Evolutionary conservation across 2,888 invertebrate genomes (phyloP).

Genomic region (Colostygia pectinataria): DNA sequence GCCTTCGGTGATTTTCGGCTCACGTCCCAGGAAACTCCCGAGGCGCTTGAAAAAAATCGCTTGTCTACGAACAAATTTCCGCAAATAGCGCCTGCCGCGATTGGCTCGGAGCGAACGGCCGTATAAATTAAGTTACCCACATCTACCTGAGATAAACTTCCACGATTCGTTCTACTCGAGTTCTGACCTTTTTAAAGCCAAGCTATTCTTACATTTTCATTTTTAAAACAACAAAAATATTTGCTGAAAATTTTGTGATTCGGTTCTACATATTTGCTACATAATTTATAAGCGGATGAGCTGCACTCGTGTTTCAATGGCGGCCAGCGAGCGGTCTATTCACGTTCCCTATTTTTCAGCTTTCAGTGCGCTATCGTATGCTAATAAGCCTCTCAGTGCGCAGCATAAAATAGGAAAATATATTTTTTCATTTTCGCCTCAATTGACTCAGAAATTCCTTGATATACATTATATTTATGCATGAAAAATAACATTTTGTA

Average conservation of each 20-base stretch:
- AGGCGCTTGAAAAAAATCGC: conserved; percentile 57
- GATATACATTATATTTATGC: neutral
- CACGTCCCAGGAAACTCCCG: conserved; percentile 51
- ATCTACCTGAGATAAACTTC: conserved; percentile 55
- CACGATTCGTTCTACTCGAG: conserved; percentile 40
- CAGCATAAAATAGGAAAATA: conserved; percentile 44
- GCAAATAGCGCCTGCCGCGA: conserved; percentile 54
- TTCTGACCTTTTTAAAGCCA: conserved; percentile 26
- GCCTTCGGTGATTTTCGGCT: conserved; percentile 52
- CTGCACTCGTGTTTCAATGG: conserved; percentile 58
- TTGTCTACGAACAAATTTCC: conserved; percentile 62
- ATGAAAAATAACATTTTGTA: conserved; percentile 1
- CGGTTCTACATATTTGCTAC: conserved; percentile 52
- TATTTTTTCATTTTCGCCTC: conserved; percentile 35
- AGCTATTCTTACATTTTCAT: conserved; percentile 33
- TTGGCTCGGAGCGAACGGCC: conserved; percentile 53
- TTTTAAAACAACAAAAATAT: conserved; percentile 42
- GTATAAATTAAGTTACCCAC: conserved; percentile 66
- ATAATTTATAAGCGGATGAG: conserved; percentile 68
- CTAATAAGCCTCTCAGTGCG: conserved; percentile 60
- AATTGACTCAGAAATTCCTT: conserved; percentile 19
- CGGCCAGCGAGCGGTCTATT: conserved; percentile 49
- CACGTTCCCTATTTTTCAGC: conserved; percentile 58
- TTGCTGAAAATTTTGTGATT: conserved; percentile 45
- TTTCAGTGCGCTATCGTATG: conserved; percentile 63